Evolutionary conservation across 2,888 invertebrate genomes (phyloP), one percentile per base, ranked within the genome.

Genomic region (Hemithea aestivaria): DNA sequence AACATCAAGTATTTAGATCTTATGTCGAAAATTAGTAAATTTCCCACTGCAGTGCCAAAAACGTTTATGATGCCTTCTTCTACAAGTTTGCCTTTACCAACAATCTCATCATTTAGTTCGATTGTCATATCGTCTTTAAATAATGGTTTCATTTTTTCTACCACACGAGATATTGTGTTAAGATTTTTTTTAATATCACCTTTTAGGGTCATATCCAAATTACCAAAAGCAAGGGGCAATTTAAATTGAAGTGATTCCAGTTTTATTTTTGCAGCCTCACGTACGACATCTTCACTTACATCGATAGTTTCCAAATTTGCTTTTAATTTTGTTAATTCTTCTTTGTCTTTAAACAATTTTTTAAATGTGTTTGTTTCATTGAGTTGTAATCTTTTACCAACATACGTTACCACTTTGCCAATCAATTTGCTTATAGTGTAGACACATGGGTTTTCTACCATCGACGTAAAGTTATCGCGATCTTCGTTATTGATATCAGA

Each of bases 21-120:
- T 6, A 27, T 32, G 40, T 66, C 58, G 23, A 48, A 45, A 4
- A 53, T 30, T 1, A 68, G 36, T 1, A 66, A 40, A 39, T 66
- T 68, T 2, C 68, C 68, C 1, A 68, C 56, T 8, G 63, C 52
- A n/a, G 67, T 56, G 2, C 62, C 62, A 3, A 68, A 58, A 5
- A 49, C 46, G 31, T 53, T 52, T 7, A 66, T 26, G 21, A 62
- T 56, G 9, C 53, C 51, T 27, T 43, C 33, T 26, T 60, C 47
- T 20, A 66, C 32, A 32, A 43, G 34, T 52, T 56, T 54, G 7
- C 47, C 35, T 1, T 51, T 29, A 11, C 60, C 58, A 10, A 66
- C 49, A 16, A 56, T 52, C 23, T 53, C 31, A 23, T 49, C 45
- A 8, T 45, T 51, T 26, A 64, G 48, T 16, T 53, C 45, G 10